Evolutionary conservation across 2,888 invertebrate genomes (phyloP).

Genomic region (Campaea margaritaria): DNA sequence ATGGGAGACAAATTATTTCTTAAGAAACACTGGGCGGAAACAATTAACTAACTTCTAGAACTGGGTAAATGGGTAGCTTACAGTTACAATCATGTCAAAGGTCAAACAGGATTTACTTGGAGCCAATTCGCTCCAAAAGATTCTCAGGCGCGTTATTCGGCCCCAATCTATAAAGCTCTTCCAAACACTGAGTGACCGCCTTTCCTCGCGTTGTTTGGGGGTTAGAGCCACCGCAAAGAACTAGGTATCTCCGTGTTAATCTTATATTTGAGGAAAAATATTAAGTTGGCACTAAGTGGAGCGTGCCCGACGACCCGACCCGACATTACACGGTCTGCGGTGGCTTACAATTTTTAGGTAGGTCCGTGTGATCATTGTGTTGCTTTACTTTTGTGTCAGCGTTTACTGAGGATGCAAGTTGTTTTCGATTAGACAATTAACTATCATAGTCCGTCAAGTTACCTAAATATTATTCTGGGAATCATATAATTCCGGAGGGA

Average conservation of each 20-base stretch:
- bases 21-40: no score
- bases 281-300: conserved; percentile 58
- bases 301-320: conserved; percentile 61
- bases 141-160: neutral
- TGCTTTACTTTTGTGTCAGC: neutral
- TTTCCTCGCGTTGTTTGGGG: conserved; percentile 16
- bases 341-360: conserved; percentile 53
- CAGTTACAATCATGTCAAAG: no score
- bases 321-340: conserved; percentile 67
- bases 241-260: conserved; percentile 6
- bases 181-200: conserved; percentile 14
- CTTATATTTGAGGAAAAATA: conserved; percentile 22
- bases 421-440: no score
- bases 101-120: neutral
- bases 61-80: no score
- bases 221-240: conserved; percentile 17
- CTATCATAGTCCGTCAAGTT: no score
- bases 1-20: no score
- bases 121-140: no score
- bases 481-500: no score
- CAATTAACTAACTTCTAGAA: no score
- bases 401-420: no score
- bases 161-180: conserved; percentile 5
- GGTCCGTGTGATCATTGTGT: neutral
- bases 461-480: no score